Base-by-base conservation (phyloP, 2,797 vertebrate genomes). In the Sylvilagus floridanus region DNA sequence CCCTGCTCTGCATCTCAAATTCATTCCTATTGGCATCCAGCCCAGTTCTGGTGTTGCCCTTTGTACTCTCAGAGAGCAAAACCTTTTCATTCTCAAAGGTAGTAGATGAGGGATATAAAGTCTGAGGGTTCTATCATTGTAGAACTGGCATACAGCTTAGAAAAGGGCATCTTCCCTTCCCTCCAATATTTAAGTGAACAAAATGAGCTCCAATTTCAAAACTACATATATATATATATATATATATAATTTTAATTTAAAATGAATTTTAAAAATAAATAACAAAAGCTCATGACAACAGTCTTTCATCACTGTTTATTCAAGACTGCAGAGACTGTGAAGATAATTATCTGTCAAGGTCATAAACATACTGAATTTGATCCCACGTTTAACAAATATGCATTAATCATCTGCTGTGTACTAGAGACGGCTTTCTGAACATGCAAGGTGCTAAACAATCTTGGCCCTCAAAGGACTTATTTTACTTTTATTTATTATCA, bases 161-260 rank as follows among this genome's bases (percentile, higher is more conserved):
- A 79, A 71, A 81, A 52, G 19, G 3, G 1, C 2, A 6, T 32
- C 26, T 57, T 88, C 65, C 21, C 26, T 35, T 73, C 14, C 30
- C 42, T 57, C 5, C 26, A 42, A 13, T 60, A 12, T 50, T 60
- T 14, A 21, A 50, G 19, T 4, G n/a, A 57, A 35, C n/a, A 85
- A 85, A 90, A 63, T 65, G 42, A 96, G 21, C 73, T 76, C 50
- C 76, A 30, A 54, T 4, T 28, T 92, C 69, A 82, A 66, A 73
- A 72, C 37, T 71, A 60, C 14, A 24, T 52, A 50, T 35, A 60
- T 2, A 60, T 2, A 21, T 24, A 24, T 22, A 7, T 10, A n/a
- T 6, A 24, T 12, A 22, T 66, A 81, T 60, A 72, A 24, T 79
- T n/a, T 65, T 37, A 87, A 87, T 73, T 66, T 73, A 72, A 84